Base-by-base conservation (phyloP, 2,888 invertebrate genomes). In the Hartigia nigra region DNA sequence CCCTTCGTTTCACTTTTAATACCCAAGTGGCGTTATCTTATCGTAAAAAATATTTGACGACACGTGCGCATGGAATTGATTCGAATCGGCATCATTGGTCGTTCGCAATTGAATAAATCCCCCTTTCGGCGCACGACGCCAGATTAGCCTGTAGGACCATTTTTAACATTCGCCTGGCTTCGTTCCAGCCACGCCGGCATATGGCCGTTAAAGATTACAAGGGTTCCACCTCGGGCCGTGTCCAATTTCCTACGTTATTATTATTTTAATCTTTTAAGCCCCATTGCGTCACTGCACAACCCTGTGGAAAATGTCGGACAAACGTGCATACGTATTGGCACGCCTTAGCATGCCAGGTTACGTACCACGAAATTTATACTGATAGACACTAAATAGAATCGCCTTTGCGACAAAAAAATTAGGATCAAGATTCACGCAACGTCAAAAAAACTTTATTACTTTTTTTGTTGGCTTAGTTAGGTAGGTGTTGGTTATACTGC, bases 221-320 rank as follows among this genome's bases (percentile, higher is more conserved):
- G 87, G 87, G 87, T 85, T 85, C 86, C 82, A 83, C 85, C 84
- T 84, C 84, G 74, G 81, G 78, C 86, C 89, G 87, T 90, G 87
- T 89, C 90, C 90, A 90, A 90, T 90, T 89, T 86, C 87, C 84
- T 86, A 87, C 87, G 84, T 88, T 89, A 89, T 89, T 89, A 89
- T 90, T 90, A 89, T 89, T 89, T 89, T 87, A 89, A 88, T 88
- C 88, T 88, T 84, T 84, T 81, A 85, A 86, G 86, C 86, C 82
- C 81, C 32, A 72, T 23, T 31, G 72, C 72, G 72, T 72, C 72
- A 72, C 72, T 72, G 72, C 72, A 32, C 72, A 34, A 23, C 55
- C 55, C 55, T 1, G 23, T 23, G 23, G 23, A 55, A 23, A 55
- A 55, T 23, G 55, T 55, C 23, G 55, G 23, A 55, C 55, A 55